These are phyloP conservation scores for Eudemis profundana DNA, from an alignment of 2,888 invertebrate species.

Conservation along the genomic window DNA sequence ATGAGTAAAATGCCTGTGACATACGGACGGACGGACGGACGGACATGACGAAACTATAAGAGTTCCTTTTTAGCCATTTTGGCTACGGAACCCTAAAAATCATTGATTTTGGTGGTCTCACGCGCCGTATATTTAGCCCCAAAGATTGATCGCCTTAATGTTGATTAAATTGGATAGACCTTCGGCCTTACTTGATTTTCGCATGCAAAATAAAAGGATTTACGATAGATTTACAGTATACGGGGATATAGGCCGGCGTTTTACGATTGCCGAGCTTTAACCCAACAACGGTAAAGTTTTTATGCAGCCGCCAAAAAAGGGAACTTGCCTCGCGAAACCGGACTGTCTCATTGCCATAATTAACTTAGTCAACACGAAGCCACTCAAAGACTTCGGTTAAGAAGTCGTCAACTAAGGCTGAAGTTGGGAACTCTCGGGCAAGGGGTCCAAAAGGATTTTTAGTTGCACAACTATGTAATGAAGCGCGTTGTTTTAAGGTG, in stretches of 20 bases:
- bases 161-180: slow-evolving; percentile 42
- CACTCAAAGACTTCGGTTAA: slow-evolving; percentile 33
- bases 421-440: slow-evolving; percentile 36
- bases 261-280: slow-evolving; percentile 27
- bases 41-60: too few species aligned
- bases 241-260: slow-evolving; percentile 34
- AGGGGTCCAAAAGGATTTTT: slow-evolving; percentile 39
- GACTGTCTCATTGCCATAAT: slow-evolving; percentile 32
- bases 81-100: background rate
- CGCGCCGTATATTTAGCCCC: slow-evolving; percentile 1
- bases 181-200: slow-evolving; percentile 26
- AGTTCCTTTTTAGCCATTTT: background rate
- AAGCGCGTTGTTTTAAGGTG: slow-evolving; percentile 37
- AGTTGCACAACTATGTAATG: slow-evolving; percentile 34
- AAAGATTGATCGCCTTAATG: slow-evolving; percentile 37
- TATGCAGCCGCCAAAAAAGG: slow-evolving; percentile 15
- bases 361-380: slow-evolving; percentile 36
- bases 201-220: slow-evolving; percentile 40
- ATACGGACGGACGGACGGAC: too few species aligned
- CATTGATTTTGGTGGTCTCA: slow-evolving; percentile 17
- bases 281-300: slow-evolving; percentile 31
- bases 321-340: slow-evolving; percentile 25
- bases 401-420: slow-evolving; percentile 20
- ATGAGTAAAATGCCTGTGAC: too few species aligned
- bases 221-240: slow-evolving; percentile 34